phyloP scores from a whole-genome alignment of 2,113 vertebrate genomes.

The Vulpes lagopus region DNA sequence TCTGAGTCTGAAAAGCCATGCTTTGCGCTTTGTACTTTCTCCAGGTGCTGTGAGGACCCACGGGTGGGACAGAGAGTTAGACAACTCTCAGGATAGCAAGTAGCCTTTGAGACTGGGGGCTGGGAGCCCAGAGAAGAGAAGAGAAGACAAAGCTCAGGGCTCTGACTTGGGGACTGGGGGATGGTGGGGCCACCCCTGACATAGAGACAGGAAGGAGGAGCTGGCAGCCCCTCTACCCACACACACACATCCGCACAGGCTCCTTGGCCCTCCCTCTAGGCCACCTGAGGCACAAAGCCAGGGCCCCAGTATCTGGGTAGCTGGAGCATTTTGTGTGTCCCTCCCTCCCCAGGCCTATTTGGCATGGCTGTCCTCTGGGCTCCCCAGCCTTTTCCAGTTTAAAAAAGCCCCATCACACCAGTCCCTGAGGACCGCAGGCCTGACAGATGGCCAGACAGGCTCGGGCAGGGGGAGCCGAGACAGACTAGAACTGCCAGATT shows the following conservation, averaged over 20 bases:
- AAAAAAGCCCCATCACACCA: not conserved
- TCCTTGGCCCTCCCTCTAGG: not conserved
- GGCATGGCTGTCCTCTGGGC: not conserved
- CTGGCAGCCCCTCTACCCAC: not conserved
- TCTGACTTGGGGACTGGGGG: not conserved
- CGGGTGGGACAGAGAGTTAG: not conserved
- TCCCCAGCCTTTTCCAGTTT: slow-evolving; percentile 13
- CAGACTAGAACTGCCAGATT: not conserved
- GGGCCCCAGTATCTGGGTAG: not conserved
- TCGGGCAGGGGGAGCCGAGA: not conserved
- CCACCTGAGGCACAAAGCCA: not conserved
- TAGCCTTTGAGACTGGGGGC: not conserved
- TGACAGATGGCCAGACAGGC: slow-evolving; percentile 72
- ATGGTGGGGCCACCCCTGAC: not conserved
- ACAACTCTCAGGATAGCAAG: not conserved
- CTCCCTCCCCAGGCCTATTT: not conserved
- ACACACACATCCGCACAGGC: not conserved
- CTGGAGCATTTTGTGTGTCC: not conserved
- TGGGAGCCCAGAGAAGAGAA: not conserved
- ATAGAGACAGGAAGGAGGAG: not conserved
- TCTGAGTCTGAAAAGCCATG: not conserved
- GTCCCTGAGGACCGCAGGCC: slow-evolving; percentile 12
- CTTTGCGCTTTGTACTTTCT: not conserved
- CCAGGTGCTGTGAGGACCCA: not conserved
- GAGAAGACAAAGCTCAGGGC: not conserved